Evolutionary conservation across 2,113 vertebrate species (phyloP), one percentile per base, ranked within the genome.

Genomic region (Girardinichthys multiradiatus): DNA sequence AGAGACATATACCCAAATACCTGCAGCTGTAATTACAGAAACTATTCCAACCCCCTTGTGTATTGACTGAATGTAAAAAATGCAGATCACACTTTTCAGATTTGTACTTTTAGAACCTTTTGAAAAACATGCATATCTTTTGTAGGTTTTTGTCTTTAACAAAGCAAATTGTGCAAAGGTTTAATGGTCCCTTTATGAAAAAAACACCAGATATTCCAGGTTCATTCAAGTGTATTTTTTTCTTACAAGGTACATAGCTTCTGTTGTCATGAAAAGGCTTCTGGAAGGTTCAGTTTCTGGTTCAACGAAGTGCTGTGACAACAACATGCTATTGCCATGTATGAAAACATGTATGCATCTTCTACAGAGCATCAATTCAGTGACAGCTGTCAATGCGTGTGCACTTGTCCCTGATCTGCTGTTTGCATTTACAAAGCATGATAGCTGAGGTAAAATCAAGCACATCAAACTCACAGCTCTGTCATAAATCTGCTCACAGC

Each of bases 401-500:
- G 48, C 48, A 51, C 48, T 51, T 51, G 48, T 24, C 48, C 9
- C 0, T 51, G 19, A 51, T 15, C 48, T 51, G 48, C 48, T 3
- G 48, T 51, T 51, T 51, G 10, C 21, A 9, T 51, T 2, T 24
- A 51, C 48, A 51, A 31, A 61, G 29, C 28, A 31, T 30, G 15
- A 61, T 3, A 10, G 54, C 10, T 57, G 54, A 57, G 54, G 35
- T 35, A 24, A 15, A 51, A 51, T 21, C 3, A 21, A 51, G 19
- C 21, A 24, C 48, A 8, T 51, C 48, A 30, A 61, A 21, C 15
- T 29, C 59, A 21, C 59, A 17, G 17, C 37, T 29, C 64, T 1
- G 14, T 65, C 37, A 61, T 57, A 77, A 60, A 68, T 62, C 64
- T 17, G 61, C 31, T 8, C 68, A 8, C 28, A 28, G 37, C 48